Conservation (phyloP, 2,888 invertebrate species). For the Periphyllus acericola region DNA sequence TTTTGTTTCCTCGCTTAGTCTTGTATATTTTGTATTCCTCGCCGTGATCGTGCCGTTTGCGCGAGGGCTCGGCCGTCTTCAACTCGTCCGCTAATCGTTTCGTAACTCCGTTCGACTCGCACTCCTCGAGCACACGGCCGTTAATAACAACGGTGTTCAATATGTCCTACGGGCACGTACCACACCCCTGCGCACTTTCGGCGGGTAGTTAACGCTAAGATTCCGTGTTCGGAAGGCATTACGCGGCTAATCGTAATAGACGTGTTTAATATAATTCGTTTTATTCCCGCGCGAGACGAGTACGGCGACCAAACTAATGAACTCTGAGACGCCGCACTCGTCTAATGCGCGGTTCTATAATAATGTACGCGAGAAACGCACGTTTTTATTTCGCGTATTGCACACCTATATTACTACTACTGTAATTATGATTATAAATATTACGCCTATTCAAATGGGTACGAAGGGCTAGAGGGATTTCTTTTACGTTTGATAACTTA, state of each 20-base stretch:
- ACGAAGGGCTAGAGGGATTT: neutral
- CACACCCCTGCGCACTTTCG: neutral
- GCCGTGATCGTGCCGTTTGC: neutral
- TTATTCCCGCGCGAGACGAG: neutral
- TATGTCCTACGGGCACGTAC: neutral
- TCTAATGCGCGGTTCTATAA: neutral
- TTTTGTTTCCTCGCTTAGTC: neutral
- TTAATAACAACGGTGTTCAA: neutral
- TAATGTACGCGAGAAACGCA: neutral
- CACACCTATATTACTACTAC: neutral
- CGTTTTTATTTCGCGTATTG: neutral
- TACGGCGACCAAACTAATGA: neutral
- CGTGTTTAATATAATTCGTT: slow-evolving; percentile 19
- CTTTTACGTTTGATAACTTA: neutral
- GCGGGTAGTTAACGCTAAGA: neutral
- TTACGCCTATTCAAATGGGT: neutral
- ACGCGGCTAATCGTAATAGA: slow-evolving; percentile 4
- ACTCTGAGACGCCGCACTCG: neutral
- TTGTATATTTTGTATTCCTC: neutral
- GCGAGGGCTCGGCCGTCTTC: slow-evolving; percentile 34
- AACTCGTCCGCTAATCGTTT: slow-evolving; percentile 37
- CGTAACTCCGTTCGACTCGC: neutral
- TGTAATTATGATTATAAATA: neutral
- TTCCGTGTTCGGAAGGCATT: slow-evolving; percentile 39
- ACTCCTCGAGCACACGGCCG: slow-evolving; percentile 3